phyloP scores from a whole-genome alignment of 2,888 invertebrate genomes.

The Protophormia terraenovae region DNA sequence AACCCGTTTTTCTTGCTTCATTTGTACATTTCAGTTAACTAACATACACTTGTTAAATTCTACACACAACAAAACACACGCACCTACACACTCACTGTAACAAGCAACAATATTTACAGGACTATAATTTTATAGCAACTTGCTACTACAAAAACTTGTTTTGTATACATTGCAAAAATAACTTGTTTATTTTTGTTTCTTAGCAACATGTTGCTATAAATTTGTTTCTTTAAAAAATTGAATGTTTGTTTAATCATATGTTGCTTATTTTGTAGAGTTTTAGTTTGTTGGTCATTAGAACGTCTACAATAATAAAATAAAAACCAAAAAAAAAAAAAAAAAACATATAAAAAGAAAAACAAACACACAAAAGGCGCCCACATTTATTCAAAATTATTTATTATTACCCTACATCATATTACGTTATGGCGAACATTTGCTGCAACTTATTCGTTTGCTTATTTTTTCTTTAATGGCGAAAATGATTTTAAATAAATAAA shows the following conservation, averaged over 20 bases:
- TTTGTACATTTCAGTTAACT: neutral
- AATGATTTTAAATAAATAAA: neutral
- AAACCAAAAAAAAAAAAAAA: neutral
- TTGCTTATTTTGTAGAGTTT: slow-evolving; percentile 37
- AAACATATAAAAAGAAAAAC: slow-evolving; percentile 6
- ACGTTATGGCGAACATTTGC: neutral
- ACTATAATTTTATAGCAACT: slow-evolving; percentile 13
- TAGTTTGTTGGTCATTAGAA: slow-evolving; percentile 42
- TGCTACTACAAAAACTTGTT: neutral
- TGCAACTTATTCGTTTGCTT: neutral
- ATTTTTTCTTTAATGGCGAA: neutral
- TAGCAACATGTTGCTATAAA: neutral
- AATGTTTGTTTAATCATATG: slow-evolving; percentile 35
- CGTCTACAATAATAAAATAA: neutral
- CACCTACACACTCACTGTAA: neutral
- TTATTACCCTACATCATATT: neutral
- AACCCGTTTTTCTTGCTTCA: slow-evolving; percentile 20
- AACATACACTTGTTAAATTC: neutral
- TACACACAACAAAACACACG: neutral
- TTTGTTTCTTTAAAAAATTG: neutral
- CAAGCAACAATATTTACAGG: neutral
- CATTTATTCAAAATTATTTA: neutral
- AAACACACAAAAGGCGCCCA: slow-evolving; percentile 21
- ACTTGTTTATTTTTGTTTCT: neutral
- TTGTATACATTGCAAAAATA: neutral